Conservation (phyloP, 1,140 invertebrate genomes). For the Zaprionus kolodkinae region DNA sequence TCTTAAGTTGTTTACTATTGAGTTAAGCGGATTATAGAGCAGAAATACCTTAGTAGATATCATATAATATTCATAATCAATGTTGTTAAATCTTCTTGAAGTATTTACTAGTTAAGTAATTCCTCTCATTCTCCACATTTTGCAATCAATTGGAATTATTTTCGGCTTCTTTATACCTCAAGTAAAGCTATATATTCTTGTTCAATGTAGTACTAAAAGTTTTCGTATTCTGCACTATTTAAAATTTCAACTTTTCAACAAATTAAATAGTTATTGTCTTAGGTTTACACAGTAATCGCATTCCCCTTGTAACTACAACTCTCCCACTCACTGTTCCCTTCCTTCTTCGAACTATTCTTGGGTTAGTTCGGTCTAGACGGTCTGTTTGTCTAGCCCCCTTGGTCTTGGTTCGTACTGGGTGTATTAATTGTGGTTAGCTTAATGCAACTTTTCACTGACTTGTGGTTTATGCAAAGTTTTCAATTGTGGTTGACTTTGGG, state of each 20-base stretch:
- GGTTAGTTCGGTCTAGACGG: slow-evolving; percentile 4
- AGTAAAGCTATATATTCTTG: background rate
- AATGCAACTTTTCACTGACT: slow-evolving; percentile 13
- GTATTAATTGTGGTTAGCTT: slow-evolving; percentile 6
- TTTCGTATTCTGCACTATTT: background rate
- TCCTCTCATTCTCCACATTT: too few species aligned
- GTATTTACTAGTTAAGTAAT: too few species aligned
- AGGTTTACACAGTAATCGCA: background rate
- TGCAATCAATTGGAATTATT: too few species aligned
- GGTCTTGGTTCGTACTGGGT: background rate
- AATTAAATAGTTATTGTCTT: background rate
- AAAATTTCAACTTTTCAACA: background rate
- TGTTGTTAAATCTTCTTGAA: too few species aligned
- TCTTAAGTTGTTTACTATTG: background rate
- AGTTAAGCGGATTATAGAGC: background rate
- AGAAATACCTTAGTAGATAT: background rate
- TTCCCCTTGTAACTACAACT: background rate
- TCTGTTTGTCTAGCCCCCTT: background rate
- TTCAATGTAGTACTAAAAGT: background rate
- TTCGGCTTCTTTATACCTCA: too few species aligned
- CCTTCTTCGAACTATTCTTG: background rate
- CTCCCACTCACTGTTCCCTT: background rate
- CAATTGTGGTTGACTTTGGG: background rate
- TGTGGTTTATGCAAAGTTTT: background rate
- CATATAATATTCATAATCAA: too few species aligned